Conservation (phyloP, 2,797 vertebrate species). For the Uromys caudimaculatus region DNA sequence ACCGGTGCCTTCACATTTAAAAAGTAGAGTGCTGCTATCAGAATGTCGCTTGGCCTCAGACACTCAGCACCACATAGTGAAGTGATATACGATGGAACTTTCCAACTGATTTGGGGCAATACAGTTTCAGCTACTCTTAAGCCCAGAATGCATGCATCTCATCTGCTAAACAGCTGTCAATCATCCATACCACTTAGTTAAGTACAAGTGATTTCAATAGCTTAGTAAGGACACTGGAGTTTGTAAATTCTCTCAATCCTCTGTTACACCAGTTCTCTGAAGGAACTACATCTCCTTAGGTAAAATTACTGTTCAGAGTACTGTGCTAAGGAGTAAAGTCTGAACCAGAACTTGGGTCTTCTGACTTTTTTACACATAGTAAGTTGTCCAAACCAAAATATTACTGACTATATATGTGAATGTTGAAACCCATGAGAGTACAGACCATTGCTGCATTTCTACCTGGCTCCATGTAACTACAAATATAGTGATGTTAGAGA, state of each 20-base stretch:
- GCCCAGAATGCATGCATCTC: rapidly evolving
- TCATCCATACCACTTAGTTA: background rate
- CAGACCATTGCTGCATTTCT: background rate
- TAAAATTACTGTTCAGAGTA: background rate
- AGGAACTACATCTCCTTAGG: background rate
- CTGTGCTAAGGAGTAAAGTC: background rate
- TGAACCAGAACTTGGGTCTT: background rate
- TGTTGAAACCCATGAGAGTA: background rate
- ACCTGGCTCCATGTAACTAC: background rate
- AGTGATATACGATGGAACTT: background rate
- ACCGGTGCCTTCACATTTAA: background rate
- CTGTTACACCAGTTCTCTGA: background rate
- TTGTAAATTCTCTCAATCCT: background rate
- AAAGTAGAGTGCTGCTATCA: background rate
- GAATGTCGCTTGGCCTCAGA: background rate
- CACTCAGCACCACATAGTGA: background rate
- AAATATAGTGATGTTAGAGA: background rate
- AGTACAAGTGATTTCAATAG: background rate
- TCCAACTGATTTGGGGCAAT: background rate
- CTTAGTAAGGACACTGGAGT: background rate
- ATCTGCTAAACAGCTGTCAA: background rate
- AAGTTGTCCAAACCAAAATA: constrained; percentile 1
- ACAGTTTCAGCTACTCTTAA: background rate
- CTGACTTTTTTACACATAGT: background rate
- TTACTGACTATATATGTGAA: background rate